Evolutionary conservation across 35 echinoderm and acorn worm species (phyloP).

Genomic region (Ophiothrix spiculata): DNA sequence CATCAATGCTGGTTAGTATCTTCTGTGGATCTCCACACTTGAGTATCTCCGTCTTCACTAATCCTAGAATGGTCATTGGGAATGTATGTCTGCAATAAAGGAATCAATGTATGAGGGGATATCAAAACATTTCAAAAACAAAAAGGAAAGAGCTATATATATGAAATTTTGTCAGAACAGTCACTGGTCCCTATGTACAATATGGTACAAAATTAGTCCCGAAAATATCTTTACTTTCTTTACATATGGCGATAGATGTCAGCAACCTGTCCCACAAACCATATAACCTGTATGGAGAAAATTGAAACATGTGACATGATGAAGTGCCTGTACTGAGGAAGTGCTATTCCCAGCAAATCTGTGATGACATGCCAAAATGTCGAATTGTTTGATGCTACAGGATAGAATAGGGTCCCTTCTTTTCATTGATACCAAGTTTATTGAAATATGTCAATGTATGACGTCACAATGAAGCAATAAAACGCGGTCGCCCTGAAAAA

Average conservation of each 20-base stretch:
- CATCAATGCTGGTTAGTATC: slow-evolving; percentile 74
- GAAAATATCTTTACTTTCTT: too few species aligned
- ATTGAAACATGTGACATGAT: too few species aligned
- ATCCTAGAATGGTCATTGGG: slow-evolving; percentile 39
- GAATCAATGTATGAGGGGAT: background rate
- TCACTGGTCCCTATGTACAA: too few species aligned
- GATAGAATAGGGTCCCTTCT: background rate
- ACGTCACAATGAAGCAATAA: too few species aligned
- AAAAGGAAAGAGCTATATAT: background rate
- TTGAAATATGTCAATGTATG: too few species aligned
- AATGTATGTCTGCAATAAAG: slow-evolving; percentile 64
- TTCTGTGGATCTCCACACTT: slow-evolving; percentile 80
- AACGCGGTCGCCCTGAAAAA: background rate
- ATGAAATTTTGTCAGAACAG: background rate
- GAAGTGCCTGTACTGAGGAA: too few species aligned
- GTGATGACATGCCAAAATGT: too few species aligned
- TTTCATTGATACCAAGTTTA: too few species aligned
- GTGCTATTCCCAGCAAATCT: too few species aligned
- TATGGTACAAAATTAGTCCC: too few species aligned
- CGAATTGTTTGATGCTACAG: background rate
- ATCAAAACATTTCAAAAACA: background rate
- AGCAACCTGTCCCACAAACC: background rate
- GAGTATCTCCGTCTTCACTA: slow-evolving; percentile 66
- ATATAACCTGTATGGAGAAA: too few species aligned
- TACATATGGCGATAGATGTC: too few species aligned